Percentiles rank a stretch among this genome's conserved stretches.
phyloP scores from a whole-genome alignment of 2,888 invertebrate genomes.

The Phaedon cochleariae region DNA sequence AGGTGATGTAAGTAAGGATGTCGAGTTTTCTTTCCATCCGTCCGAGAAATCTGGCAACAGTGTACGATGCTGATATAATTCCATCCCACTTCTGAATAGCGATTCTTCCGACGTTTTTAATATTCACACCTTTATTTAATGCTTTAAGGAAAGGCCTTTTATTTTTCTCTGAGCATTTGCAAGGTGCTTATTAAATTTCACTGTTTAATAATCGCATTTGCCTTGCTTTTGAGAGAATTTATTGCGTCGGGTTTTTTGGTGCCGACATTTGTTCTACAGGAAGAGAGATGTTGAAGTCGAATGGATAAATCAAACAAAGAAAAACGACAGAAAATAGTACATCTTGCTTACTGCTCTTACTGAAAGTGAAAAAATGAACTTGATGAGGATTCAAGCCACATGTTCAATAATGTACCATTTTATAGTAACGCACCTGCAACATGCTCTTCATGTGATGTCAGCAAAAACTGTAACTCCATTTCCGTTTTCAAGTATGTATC shows the following conservation, averaged over 20 bases:
- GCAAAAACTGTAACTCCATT: too few relatives aligned
- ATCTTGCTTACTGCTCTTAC: too few relatives aligned
- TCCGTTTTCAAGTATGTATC: too few relatives aligned
- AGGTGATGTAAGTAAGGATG: too few relatives aligned
- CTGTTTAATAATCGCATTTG: slow-evolving; percentile 57
- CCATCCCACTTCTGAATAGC: slow-evolving; percentile 23
- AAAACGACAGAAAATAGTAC: not conserved
- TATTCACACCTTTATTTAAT: slow-evolving; percentile 61
- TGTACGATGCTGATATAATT: not conserved
- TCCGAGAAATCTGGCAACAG: not conserved
- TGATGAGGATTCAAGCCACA: too few relatives aligned
- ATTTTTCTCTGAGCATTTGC: slow-evolving; percentile 53
- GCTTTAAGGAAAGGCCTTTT: slow-evolving; percentile 54
- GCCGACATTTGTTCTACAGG: not conserved
- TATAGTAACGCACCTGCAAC: too few relatives aligned
- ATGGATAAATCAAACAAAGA: not conserved
- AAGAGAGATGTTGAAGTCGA: not conserved
- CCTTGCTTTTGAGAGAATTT: slow-evolving; percentile 47
- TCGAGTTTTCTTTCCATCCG: too few relatives aligned
- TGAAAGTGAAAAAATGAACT: too few relatives aligned
- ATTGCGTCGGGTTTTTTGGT: slow-evolving; percentile 44
- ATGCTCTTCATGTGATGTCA: too few relatives aligned
- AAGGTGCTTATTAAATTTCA: slow-evolving; percentile 60
- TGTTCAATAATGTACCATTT: too few relatives aligned
- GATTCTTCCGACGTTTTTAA: slow-evolving; percentile 55